Evolutionary conservation across 2,797 vertebrate genomes (phyloP), one percentile per base, ranked within the genome.

Genomic region (Holocentrus rufus): DNA sequence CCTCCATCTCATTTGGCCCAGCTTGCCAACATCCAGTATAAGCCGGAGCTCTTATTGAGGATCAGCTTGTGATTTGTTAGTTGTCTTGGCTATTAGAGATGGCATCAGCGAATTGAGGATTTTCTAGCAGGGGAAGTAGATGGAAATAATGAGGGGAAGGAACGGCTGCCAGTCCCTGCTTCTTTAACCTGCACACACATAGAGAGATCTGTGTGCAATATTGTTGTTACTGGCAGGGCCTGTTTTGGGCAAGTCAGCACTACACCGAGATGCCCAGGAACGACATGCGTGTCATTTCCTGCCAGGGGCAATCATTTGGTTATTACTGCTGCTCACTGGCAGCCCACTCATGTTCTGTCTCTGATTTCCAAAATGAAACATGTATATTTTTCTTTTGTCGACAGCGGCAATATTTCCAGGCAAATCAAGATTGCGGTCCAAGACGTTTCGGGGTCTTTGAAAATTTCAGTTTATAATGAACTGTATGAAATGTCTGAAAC

Each of bases 271-370:
- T 92, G 89, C 89, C 90, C 87, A 85, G 78, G 85, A 88, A 90
- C 83, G 89, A 89, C 88, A 90, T 79, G 86, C 79, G 74, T 92
- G 90, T 91, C 87, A 92, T 94, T 93, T 92, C 88, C 91, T 92
- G 90, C 91, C 90, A 88, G 86, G 77, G 69, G 64, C 82, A 83
- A 87, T 88, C 83, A 85, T 84, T 89, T 76, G 66, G 74, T 89
- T 91, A 90, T 90, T 90, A 85, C 91, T 82, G 85, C 87, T 78
- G 77, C 82, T 86, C 84, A 66, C 82, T 90, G 86, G 87, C 91
- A 87, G 79, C 69, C 64, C 20, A 31, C 60, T 84, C 70, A 76
- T 86, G 90, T 90, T 88, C 90, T 89, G 86, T 88, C 85, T 88
- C 84, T 85, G 77, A 89, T 89, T 91, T 83, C 82, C 81, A 79